phyloP scores from a whole-genome alignment of 2,113 vertebrate species.

The Crotophaga sulcirostris region DNA sequence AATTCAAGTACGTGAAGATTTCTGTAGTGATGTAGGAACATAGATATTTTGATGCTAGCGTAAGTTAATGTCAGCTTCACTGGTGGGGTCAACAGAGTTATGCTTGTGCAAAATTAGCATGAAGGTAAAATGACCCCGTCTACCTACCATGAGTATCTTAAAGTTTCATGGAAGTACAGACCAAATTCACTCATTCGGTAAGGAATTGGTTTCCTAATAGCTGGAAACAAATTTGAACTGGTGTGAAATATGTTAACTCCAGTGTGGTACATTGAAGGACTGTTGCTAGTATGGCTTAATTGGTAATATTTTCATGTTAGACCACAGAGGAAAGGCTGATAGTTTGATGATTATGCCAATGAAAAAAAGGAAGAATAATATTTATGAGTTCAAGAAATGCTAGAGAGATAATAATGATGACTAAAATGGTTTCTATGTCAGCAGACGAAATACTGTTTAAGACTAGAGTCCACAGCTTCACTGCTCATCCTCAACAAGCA shows the following conservation, averaged over 20 bases:
- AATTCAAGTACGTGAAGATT: background rate
- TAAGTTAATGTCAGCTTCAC: background rate
- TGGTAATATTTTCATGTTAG: background rate
- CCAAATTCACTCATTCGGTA: background rate
- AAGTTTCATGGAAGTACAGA: background rate
- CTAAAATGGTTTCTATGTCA: background rate
- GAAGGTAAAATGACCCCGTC: background rate
- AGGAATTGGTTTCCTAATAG: background rate
- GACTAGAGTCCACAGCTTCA: background rate
- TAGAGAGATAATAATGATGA: background rate
- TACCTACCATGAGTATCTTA: background rate
- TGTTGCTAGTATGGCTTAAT: background rate
- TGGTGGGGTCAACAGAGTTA: background rate
- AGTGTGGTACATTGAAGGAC: background rate
- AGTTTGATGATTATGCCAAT: background rate
- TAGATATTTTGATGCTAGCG: rapidly evolving
- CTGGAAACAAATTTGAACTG: background rate
- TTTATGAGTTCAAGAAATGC: background rate
- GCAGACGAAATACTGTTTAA: background rate
- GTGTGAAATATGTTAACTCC: background rate
- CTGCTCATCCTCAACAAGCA: background rate
- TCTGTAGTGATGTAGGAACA: background rate
- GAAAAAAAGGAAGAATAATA: background rate
- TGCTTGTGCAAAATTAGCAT: background rate
- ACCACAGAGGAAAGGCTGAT: background rate